Conservation (phyloP, 2,113 vertebrate species). For the Macroglossus sobrinus region DNA sequence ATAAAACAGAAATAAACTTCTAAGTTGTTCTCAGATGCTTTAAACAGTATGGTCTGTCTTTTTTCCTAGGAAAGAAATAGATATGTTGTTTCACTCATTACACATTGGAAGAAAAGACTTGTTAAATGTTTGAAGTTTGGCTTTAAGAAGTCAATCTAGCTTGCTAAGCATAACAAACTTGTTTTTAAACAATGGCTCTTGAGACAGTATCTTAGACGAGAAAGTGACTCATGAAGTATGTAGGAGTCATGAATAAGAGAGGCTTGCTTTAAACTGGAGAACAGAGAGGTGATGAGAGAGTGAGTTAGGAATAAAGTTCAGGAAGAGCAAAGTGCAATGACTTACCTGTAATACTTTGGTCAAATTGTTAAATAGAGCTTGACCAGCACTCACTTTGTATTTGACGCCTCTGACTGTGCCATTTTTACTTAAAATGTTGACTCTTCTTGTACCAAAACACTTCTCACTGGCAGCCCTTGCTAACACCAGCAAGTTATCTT, state of each 20-base stretch:
- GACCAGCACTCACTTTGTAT: constrained; percentile 97
- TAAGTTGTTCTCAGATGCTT: background rate
- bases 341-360: constrained; percentile 90
- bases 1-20: constrained; percentile 32
- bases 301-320: background rate
- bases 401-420: constrained; percentile 97
- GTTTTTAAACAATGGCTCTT: background rate
- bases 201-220: background rate
- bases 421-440: constrained; percentile 98
- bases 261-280: background rate
- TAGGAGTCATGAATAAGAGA: constrained; percentile 15
- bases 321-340: background rate
- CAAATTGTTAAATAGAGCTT: constrained; percentile 95
- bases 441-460: constrained; percentile 89
- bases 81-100: background rate
- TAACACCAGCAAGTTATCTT: constrained; percentile 89
- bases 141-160: background rate
- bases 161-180: background rate
- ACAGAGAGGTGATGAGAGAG: background rate
- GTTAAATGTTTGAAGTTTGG: background rate
- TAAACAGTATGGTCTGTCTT: constrained; percentile 7
- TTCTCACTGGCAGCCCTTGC: constrained; percentile 89
- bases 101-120: background rate
- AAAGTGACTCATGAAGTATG: background rate
- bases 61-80: background rate